Evolutionary conservation across 2,797 vertebrate species (phyloP).

Genomic region (Fringilla coelebs): DNA sequence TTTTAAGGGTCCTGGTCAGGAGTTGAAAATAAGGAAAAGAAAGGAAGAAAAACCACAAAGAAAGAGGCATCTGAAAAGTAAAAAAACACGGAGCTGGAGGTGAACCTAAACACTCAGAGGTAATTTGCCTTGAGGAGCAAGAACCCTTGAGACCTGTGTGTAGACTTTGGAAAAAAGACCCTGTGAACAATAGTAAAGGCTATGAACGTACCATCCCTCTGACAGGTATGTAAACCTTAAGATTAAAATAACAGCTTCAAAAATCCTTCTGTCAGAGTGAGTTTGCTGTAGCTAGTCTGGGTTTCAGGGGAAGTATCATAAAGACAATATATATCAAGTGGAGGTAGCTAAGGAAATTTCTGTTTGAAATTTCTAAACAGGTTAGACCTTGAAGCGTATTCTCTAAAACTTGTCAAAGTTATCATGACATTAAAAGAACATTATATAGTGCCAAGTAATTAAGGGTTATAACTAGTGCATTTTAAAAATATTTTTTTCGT

Average conservation of each 20-base stretch:
- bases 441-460: not conserved
- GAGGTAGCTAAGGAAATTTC: not conserved
- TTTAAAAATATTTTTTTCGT: not conserved
- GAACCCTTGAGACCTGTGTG: conserved; percentile 44
- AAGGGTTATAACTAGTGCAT: not conserved
- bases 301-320: conserved; percentile 35
- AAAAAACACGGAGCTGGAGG: not conserved
- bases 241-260: conserved; percentile 64
- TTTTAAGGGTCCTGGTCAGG: conserved; percentile 28
- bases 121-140: conserved; percentile 61
- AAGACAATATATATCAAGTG: not conserved
- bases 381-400: not conserved
- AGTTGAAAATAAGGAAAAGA: conserved; percentile 43
- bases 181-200: conserved; percentile 47
- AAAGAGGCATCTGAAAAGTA: conserved; percentile 16
- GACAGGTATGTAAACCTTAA: conserved; percentile 56
- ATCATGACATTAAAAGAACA: not conserved
- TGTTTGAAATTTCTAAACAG: not conserved
- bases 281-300: conserved; percentile 45
- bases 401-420: not conserved
- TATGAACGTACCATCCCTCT: conserved; percentile 26
- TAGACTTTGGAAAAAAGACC: conserved; percentile 48
- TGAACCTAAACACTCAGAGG: conserved; percentile 41
- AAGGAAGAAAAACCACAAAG: conserved; percentile 35
- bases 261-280: conserved; percentile 49